Conservation (phyloP, 2,888 invertebrate genomes). For the Nemurella pictetii region DNA sequence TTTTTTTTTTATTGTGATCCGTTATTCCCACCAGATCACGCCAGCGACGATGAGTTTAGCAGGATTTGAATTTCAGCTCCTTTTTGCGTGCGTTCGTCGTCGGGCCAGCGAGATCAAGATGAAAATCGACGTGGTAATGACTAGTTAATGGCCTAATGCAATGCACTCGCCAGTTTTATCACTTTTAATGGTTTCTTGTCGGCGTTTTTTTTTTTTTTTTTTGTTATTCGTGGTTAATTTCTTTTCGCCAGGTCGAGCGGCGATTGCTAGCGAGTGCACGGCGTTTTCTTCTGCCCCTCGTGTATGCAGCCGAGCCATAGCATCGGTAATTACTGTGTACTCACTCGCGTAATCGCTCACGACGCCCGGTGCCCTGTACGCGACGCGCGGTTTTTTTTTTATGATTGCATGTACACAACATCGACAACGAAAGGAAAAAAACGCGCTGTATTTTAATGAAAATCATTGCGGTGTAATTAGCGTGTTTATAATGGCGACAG, state of each 20-base stretch:
- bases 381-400: neutral
- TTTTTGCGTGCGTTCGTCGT: neutral
- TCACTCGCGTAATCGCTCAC: slow-evolving; percentile 18
- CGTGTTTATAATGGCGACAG: slow-evolving; percentile 3
- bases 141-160: neutral
- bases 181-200: slow-evolving; percentile 21
- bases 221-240: slow-evolving; percentile 21
- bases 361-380: neutral
- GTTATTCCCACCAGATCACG: neutral
- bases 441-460: neutral
- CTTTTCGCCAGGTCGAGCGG: neutral
- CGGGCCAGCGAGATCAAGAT: neutral
- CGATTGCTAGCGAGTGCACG: neutral
- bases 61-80: neutral
- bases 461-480: slow-evolving; percentile 14
- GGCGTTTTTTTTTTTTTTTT: no score
- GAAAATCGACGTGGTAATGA: neutral
- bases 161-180: slow-evolving; percentile 3
- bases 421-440: neutral
- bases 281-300: neutral
- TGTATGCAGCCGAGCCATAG: neutral
- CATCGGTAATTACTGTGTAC: slow-evolving; percentile 26
- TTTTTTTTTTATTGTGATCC: neutral
- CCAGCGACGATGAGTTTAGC: neutral
- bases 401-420: neutral